Base-by-base conservation (phyloP, 2,113 vertebrate species). In the Clupea harengus region DNA sequence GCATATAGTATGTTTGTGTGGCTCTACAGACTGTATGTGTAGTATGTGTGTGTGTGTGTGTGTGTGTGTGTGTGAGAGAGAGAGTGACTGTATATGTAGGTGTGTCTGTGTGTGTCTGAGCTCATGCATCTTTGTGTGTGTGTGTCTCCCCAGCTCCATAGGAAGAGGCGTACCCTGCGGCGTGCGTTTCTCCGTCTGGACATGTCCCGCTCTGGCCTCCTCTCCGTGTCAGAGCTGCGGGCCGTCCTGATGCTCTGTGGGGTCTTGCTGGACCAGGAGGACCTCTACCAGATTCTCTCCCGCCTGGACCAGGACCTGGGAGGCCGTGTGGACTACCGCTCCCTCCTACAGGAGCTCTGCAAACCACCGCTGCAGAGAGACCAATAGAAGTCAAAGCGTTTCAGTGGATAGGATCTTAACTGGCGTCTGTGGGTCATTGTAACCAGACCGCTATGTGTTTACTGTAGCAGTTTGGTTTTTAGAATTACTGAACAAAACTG, bases 161-260 rank as follows among this genome's bases (percentile, higher is more conserved):
- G 81, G 81, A 84, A 88, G 82, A 84, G 52, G 47, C 91, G 92
- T 67, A 87, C 78, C 9, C 90, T 92, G 25, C 82, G 60, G 81
- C 90, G 85, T 67, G 67, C 89, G 81, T 92, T 92, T 57, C 87
- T 88, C 88, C 91, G 91, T 86, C 39, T 89, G 22, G 86, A 83
- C 89, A 64, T 32, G 82, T 86, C 60, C 3, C 81, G 84, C 60
- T 92, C 84, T 3, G 88, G 82, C 18, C 87, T 85, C 28, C 17
- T 88, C 46, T 89, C 88, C 57, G 20, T 91, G 28, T 28, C 88
- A 60, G 89, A 92, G 20, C 85, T 91, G 72, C 83, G 82, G 6
- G 89, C 87, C 39, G 86, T 92, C 17, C 87, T 85, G 83, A 92
- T 91, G 84, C 84, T 89, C 46, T 32, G 3, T 57, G 90, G 90